A percentile compares a stretch with the other conserved stretches of the same genome.
Evolutionary conservation across 2,113 vertebrate species (phyloP).

Genomic region (Anser cygnoides): DNA sequence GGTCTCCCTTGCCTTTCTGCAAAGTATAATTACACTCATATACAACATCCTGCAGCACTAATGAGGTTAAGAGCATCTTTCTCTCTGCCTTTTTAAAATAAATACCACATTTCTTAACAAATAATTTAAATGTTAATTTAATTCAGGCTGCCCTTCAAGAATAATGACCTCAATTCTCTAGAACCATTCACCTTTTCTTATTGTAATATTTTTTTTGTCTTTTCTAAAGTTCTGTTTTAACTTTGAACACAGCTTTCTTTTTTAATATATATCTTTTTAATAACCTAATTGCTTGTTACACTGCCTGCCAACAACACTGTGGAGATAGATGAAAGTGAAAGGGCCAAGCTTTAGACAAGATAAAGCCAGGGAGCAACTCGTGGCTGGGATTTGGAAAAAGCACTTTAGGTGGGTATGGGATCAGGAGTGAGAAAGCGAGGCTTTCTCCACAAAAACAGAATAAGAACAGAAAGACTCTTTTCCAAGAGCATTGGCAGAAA

Average conservation of each 20-base stretch:
- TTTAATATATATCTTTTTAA: neutral
- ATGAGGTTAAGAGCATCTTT: constrained; percentile 26
- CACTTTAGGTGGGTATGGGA: neutral
- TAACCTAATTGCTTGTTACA: neutral
- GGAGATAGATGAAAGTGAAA: neutral
- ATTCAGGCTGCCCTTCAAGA: constrained; percentile 15
- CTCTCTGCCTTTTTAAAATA: constrained; percentile 1
- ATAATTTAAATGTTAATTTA: constrained; percentile 30
- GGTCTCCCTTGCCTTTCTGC: constrained; percentile 38
- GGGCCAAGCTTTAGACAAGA: neutral
- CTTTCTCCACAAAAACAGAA: neutral
- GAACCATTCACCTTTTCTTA: neutral
- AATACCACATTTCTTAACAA: constrained; percentile 38
- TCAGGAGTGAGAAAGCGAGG: neutral
- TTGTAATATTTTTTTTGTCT: neutral
- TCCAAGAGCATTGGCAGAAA: neutral
- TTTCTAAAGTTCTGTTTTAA: neutral
- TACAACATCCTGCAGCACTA: constrained; percentile 54
- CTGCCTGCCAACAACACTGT: neutral
- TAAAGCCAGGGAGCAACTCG: neutral
- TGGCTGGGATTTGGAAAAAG: neutral
- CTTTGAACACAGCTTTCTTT: neutral
- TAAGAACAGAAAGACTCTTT: neutral
- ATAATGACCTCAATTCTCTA: neutral
- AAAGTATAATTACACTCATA: constrained; percentile 23